phyloP scores from a whole-genome alignment of 2,797 vertebrate genomes.

The Yasuhikotakia modesta region DNA sequence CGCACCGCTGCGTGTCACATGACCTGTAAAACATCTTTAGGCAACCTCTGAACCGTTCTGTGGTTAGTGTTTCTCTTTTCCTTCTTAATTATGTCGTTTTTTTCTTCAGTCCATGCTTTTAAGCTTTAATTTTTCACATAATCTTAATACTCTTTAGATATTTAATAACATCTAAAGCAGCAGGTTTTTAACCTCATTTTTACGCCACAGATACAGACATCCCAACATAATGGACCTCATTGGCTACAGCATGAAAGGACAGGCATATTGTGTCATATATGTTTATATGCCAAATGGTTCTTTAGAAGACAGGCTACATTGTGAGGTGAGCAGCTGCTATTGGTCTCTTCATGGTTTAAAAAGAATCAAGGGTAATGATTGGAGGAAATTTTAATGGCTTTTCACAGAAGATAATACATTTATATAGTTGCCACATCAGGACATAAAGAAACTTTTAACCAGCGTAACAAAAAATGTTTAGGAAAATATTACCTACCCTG shows the following conservation, averaged over 20 bases:
- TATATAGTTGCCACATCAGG: no score
- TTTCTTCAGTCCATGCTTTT: constrained; percentile 3
- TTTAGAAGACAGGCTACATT: constrained; percentile 81
- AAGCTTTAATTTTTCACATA: constrained; percentile 28
- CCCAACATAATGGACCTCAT: constrained; percentile 88
- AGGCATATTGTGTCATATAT: constrained; percentile 84
- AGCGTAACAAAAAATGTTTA: no score
- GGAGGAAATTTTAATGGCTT: no score
- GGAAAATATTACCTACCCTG: no score
- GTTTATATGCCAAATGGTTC: constrained; percentile 84
- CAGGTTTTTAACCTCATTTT: background rate
- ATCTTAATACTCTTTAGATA: background rate
- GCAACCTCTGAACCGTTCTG: constrained; percentile 15
- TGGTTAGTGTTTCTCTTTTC: constrained; percentile 46
- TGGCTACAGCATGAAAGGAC: constrained; percentile 81
- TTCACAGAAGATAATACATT: no score
- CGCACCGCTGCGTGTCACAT: background rate
- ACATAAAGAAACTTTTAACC: no score
- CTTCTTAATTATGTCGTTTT: constrained; percentile 12
- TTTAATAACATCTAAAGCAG: constrained; percentile 8
- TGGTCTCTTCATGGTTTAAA: no score
- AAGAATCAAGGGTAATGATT: no score
- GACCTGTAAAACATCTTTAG: constrained; percentile 17
- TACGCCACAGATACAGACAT: constrained; percentile 85
- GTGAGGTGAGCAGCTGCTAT: constrained; percentile 66